Conservation (phyloP, 2,888 invertebrate species). For the Hypselothyrea guttata region DNA sequence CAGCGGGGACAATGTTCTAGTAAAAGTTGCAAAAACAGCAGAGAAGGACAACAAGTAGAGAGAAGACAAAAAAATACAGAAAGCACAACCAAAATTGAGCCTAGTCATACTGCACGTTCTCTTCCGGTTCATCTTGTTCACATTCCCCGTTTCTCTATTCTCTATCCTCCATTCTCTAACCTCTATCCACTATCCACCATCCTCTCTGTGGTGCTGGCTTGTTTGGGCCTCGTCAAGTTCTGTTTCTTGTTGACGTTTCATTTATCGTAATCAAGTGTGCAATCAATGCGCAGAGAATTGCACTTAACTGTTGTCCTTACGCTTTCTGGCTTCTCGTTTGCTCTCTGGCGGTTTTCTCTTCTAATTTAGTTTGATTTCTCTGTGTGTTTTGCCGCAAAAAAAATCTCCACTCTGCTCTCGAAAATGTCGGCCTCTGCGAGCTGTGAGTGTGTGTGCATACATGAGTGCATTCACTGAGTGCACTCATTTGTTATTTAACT, state of each 20-base stretch:
- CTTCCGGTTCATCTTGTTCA: not conserved
- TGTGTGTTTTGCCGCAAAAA: not conserved
- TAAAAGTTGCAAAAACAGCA: too few species aligned
- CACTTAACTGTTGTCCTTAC: slow-evolving; percentile 56
- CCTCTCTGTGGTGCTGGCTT: too few species aligned
- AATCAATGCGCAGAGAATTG: slow-evolving; percentile 74
- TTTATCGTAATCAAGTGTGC: slow-evolving; percentile 76
- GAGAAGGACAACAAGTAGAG: not conserved
- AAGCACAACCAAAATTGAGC: slow-evolving; percentile 46
- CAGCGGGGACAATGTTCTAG: too few species aligned
- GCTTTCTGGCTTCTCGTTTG: not conserved
- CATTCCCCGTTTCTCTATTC: not conserved
- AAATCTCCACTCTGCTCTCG: too few species aligned
- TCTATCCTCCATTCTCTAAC: not conserved
- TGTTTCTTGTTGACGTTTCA: slow-evolving; percentile 67
- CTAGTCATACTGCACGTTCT: slow-evolving; percentile 34
- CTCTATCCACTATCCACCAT: not conserved
- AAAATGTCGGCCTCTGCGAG: slow-evolving; percentile 31
- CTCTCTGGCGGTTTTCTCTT: not conserved
- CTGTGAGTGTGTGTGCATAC: too few species aligned
- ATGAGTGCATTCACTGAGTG: slow-evolving; percentile 26
- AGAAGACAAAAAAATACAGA: slow-evolving; percentile 25
- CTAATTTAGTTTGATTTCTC: slow-evolving; percentile 70
- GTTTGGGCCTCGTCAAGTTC: slow-evolving; percentile 26
- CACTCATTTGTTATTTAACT: slow-evolving; percentile 11